These are phyloP conservation scores for Amiota mariae DNA, from an alignment of 2,888 invertebrate genomes.

Conservation along the genomic window DNA sequence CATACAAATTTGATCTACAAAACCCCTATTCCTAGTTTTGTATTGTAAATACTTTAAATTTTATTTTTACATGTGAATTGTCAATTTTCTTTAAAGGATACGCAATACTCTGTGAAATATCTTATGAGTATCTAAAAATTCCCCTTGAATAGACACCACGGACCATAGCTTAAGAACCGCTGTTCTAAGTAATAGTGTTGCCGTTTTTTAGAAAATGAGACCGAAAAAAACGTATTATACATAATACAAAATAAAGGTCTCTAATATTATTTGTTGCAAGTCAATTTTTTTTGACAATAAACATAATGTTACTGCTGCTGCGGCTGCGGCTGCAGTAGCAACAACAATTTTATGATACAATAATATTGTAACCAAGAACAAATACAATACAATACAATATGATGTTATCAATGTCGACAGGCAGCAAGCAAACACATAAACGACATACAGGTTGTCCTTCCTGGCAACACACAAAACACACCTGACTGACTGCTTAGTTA, in stretches of 20 bases:
- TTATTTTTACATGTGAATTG: no score
- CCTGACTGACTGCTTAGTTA: constrained; percentile 39
- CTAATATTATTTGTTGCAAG: constrained; percentile 55
- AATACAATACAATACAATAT: constrained; percentile 30
- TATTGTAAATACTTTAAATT: no score
- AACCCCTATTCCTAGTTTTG: no score
- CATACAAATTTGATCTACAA: no score
- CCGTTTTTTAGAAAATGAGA: no score
- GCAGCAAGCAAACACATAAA: neutral
- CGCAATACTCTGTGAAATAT: no score
- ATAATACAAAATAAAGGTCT: constrained; percentile 47
- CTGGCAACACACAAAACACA: constrained; percentile 23
- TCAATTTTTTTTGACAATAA: constrained; percentile 62
- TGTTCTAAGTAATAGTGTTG: no score
- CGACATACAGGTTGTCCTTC: constrained; percentile 21
- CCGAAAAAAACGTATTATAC: no score
- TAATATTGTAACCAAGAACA: constrained; percentile 32
- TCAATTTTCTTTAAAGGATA: no score
- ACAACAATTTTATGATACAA: constrained; percentile 32
- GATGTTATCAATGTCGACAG: constrained; percentile 29
- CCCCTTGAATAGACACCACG: neutral
- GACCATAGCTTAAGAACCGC: neutral
- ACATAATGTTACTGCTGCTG: constrained; percentile 51
- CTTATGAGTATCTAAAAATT: no score
- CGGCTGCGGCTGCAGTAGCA: constrained; percentile 4